phyloP scores from a whole-genome alignment of 2,888 invertebrate species.

The Eupithecia abbreviata region DNA sequence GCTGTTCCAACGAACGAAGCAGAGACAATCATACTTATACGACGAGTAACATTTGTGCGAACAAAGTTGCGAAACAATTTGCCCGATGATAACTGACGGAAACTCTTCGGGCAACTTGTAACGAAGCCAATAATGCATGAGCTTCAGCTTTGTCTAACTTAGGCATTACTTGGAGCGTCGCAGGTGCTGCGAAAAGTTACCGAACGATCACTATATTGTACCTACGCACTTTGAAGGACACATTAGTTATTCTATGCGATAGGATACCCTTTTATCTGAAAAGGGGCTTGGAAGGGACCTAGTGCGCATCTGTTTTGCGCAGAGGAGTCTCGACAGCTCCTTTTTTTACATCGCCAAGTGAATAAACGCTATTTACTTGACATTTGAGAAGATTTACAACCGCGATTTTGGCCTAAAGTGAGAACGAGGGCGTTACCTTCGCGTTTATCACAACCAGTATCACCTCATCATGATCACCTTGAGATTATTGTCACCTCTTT shows the following conservation, averaged over 20 bases:
- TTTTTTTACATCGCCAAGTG: slow-evolving; percentile 3
- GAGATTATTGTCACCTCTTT: slow-evolving; percentile 16
- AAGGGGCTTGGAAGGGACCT: background rate
- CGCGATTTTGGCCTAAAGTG: background rate
- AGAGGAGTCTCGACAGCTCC: background rate
- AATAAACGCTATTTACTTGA: slow-evolving; percentile 15
- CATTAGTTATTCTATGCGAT: slow-evolving; percentile 18
- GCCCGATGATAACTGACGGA: slow-evolving; percentile 12
- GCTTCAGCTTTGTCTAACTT: slow-evolving; percentile 27
- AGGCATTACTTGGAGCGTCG: slow-evolving; percentile 29
- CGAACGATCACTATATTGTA: slow-evolving; percentile 22
- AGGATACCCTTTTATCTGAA: too few relatives aligned
- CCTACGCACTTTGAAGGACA: slow-evolving; percentile 19
- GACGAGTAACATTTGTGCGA: slow-evolving; percentile 19
- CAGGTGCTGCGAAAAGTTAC: slow-evolving; percentile 37
- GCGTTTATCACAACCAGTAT: background rate
- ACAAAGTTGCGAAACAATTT: slow-evolving; percentile 15
- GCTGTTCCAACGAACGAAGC: slow-evolving; percentile 4
- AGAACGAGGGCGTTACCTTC: slow-evolving; percentile 18
- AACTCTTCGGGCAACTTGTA: slow-evolving; percentile 31
- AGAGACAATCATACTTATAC: slow-evolving; percentile 17
- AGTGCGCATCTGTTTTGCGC: slow-evolving; percentile 17
- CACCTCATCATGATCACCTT: slow-evolving; percentile 6
- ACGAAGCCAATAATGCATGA: slow-evolving; percentile 38
- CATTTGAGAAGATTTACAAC: slow-evolving; percentile 8